Evolutionary conservation across 2,888 invertebrate species (phyloP), one percentile per base, ranked within the genome.

Genomic region (Tetragonula carbonaria): DNA sequence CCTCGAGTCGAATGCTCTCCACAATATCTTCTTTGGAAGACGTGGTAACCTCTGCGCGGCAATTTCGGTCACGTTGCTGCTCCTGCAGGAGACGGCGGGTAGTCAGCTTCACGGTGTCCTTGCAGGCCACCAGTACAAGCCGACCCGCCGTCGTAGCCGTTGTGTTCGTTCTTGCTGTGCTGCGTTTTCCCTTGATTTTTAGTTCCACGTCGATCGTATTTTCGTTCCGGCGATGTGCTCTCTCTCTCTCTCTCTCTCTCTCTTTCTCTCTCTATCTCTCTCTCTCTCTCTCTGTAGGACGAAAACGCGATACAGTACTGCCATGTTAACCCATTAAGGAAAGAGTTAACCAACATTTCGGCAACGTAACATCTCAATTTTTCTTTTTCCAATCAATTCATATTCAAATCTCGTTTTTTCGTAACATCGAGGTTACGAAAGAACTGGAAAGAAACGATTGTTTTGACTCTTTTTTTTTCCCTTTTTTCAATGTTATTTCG

Each of bases 101-200:
- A 59, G 85, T 80, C 75, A 89, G 82, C 78, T 91, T 91, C 71
- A 80, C 87, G 85, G 89, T 85, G 86, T 91, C 88, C 85, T 86
- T 57, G 53, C 87, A 90, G 85, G 87, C 80, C 80, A 86, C 75
- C 71, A 88, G 72, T 70, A 88, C 74, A 83, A 84, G 88, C 74
- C 87, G 88, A 78, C 79, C 84, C 66, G 85, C 71, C 88, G 88
- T 87, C 82, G 89, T 84, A 50, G 79, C 84, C 84, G 84, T 82
- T 16, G 86, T 86, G 72, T 72, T 76, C 57, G 86, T 73, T 66
- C 70, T 77, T 55, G 53, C 18, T 2, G 70, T 23, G 62, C 59
- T n/a, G 23, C 23, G 66, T 33, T 65, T 38, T 13, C 13, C 38
- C 33, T 33, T n/a, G 62, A 74, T n/a, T 33, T 14, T 78, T 18